Conservation (phyloP, 2,113 vertebrate genomes). For the Tupaia tana region DNA sequence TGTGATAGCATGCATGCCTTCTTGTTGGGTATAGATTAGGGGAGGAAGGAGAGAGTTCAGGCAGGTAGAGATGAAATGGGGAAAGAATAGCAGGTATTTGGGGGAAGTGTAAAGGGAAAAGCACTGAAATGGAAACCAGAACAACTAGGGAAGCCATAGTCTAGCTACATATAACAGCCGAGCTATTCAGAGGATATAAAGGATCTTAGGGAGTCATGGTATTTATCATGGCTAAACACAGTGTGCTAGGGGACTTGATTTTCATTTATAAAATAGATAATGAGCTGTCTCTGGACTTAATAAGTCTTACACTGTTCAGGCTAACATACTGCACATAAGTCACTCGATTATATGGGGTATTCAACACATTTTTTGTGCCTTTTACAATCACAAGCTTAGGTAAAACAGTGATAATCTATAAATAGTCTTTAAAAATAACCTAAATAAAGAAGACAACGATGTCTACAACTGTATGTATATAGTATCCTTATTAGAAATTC, state of each 20-base stretch:
- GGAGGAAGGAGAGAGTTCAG: neutral
- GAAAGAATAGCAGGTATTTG: neutral
- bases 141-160: neutral
- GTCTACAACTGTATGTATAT: neutral
- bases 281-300: neutral
- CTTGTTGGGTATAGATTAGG: neutral
- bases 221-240: neutral
- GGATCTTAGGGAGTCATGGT: neutral
- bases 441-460: neutral
- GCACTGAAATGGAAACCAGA: neutral
- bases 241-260: neutral
- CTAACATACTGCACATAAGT: neutral
- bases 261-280: conserved; percentile 22
- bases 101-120: neutral
- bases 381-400: neutral
- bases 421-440: neutral
- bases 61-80: neutral
- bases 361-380: neutral
- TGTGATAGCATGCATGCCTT: neutral
- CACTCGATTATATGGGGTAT: neutral
- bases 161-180: neutral
- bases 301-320: neutral
- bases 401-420: neutral
- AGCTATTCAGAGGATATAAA: neutral
- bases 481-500: neutral